Evolutionary conservation across 92 coral and sea anemone species (phyloP).

Genomic region (Epizoanthus scotinus): DNA sequence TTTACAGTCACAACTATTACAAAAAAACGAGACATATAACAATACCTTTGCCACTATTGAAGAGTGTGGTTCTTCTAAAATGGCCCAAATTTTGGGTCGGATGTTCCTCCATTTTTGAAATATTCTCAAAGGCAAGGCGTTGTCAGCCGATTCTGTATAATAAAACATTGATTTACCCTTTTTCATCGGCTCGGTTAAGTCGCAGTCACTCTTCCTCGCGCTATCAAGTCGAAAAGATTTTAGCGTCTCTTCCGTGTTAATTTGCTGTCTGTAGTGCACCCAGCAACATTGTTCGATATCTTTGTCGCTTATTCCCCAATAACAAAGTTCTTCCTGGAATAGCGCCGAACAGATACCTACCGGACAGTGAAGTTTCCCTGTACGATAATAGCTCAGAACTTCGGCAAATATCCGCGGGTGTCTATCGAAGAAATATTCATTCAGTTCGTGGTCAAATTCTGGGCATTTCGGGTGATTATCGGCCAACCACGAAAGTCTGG

Average conservation of each 20-base stretch:
- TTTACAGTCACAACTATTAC: too few relatives aligned
- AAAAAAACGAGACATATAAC: too few relatives aligned
- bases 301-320: conserved; percentile 96
- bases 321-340: conserved; percentile 89
- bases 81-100: conserved; percentile 78
- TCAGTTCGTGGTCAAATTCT: conserved; percentile 81
- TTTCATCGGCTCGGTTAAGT: conserved; percentile 30
- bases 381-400: conserved; percentile 92
- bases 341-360: conserved; percentile 83
- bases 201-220: conserved; percentile 66
- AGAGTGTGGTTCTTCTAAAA: conserved; percentile 89
- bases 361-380: conserved; percentile 96
- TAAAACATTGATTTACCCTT: conserved; percentile 30
- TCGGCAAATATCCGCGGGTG: conserved; percentile 91
- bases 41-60: conserved; percentile 84
- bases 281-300: conserved; percentile 97
- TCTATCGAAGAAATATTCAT: conserved; percentile 94
- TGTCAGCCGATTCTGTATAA: conserved; percentile 52
- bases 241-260: conserved; percentile 88
- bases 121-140: conserved; percentile 5
- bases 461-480: conserved; percentile 90
- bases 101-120: conserved; percentile 62
- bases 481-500: conserved; percentile 96
- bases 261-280: conserved; percentile 89
- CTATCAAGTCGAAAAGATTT: conserved; percentile 85